Evolutionary conservation across 1,140 invertebrate genomes (phyloP).

Genomic region (Calycopis cecrops): DNA sequence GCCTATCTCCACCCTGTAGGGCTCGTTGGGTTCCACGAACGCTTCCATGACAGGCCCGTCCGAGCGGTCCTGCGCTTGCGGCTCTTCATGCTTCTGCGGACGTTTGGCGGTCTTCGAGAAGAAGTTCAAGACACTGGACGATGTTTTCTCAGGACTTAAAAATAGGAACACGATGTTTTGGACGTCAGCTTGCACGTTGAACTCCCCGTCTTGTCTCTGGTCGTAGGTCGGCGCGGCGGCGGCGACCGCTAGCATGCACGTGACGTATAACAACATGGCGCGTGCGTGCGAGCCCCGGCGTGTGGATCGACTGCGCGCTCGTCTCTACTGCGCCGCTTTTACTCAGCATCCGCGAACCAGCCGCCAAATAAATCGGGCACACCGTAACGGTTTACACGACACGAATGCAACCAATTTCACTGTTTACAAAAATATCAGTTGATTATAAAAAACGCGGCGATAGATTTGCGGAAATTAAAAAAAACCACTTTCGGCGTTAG

Average conservation of each 20-base stretch:
- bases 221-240: constrained; percentile 82
- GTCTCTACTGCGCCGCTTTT: constrained; percentile 56
- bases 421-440: background rate
- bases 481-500: too few species aligned
- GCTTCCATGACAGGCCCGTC: constrained; percentile 55
- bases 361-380: constrained; percentile 55
- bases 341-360: constrained; percentile 56
- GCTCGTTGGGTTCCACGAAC: constrained; percentile 75
- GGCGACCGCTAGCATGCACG: constrained; percentile 63
- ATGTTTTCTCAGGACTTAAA: constrained; percentile 73
- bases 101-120: constrained; percentile 39
- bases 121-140: constrained; percentile 48
- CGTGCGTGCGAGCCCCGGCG: constrained; percentile 39
- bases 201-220: constrained; percentile 78
- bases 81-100: constrained; percentile 18
- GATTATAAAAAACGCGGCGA: too few species aligned
- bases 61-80: constrained; percentile 48
- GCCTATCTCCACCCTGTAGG: constrained; percentile 75
- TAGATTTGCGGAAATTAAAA: too few species aligned
- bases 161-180: constrained; percentile 78
- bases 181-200: constrained; percentile 79
- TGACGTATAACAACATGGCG: constrained; percentile 45
- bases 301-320: constrained; percentile 41
- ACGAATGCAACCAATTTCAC: constrained; percentile 29
- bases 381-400: constrained; percentile 64